Evolutionary conservation across 2,888 invertebrate genomes (phyloP).

Genomic region (Nowickia ferox): DNA sequence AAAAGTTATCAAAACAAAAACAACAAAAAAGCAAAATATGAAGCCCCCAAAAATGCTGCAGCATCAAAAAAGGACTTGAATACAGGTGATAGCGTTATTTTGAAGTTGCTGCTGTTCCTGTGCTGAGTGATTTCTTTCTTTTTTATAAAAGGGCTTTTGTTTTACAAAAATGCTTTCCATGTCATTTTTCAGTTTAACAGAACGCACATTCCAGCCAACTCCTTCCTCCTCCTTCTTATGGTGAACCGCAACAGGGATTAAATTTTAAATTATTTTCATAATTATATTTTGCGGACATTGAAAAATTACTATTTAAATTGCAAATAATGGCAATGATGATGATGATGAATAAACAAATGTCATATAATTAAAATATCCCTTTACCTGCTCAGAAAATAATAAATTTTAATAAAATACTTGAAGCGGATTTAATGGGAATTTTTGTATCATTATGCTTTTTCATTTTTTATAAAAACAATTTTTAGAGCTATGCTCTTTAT

Average conservation of each 20-base stretch:
- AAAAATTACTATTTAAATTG: constrained; percentile 70
- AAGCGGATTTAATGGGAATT: constrained; percentile 30
- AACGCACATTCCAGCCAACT: constrained; percentile 19
- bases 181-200: constrained; percentile 63
- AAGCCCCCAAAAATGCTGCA: background rate
- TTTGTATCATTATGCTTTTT: constrained; percentile 45
- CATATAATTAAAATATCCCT: constrained; percentile 58
- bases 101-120: constrained; percentile 52
- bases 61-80: constrained; percentile 55
- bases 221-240: background rate
- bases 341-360: constrained; percentile 56
- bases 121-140: constrained; percentile 9
- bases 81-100: constrained; percentile 67
- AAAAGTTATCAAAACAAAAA: constrained; percentile 46
- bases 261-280: constrained; percentile 70
- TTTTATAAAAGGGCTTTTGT: constrained; percentile 21
- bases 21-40: background rate
- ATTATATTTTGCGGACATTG: constrained; percentile 68
- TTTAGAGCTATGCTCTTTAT: too few species aligned
- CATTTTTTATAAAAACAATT: too few species aligned
- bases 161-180: constrained; percentile 56
- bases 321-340: constrained; percentile 50
- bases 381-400: constrained; percentile 29
- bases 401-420: constrained; percentile 36
- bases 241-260: constrained; percentile 3